Percentiles rank a stretch among this genome's conserved stretches.
Evolutionary conservation across 1,140 invertebrate genomes (phyloP).

Genomic region (Pogonomyrmex barbatus): DNA sequence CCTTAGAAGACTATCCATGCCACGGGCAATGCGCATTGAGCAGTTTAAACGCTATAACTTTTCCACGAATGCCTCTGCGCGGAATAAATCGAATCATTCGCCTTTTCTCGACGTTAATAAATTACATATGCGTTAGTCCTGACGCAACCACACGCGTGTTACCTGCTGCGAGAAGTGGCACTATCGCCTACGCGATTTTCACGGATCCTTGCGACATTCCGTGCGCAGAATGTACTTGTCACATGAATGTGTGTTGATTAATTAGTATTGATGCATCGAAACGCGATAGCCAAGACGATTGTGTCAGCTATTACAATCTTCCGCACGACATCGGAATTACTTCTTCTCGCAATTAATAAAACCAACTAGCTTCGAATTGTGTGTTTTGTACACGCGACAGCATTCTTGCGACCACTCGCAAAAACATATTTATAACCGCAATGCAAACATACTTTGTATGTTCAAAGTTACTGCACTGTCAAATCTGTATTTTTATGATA

Average conservation of each 20-base stretch:
- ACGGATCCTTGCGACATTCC: conserved; percentile 50
- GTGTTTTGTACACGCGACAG: background rate
- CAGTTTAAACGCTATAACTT: conserved; percentile 59
- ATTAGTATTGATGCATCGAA: conserved; percentile 35
- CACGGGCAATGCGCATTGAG: conserved; percentile 42
- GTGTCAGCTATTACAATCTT: conserved; percentile 35
- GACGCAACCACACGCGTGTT: conserved; percentile 41
- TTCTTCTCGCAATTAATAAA: conserved; percentile 45
- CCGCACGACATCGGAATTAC: conserved; percentile 37
- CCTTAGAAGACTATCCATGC: conserved; percentile 49
- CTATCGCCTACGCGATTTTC: conserved; percentile 53
- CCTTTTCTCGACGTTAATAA: conserved; percentile 44
- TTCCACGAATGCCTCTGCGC: conserved; percentile 38
- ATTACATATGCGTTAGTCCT: conserved; percentile 51
- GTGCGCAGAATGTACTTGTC: background rate
- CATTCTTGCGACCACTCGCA: conserved; percentile 24
- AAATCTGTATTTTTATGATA: background rate
- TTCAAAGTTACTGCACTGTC: background rate
- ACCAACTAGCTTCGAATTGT: background rate
- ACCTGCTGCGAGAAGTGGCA: conserved; percentile 5
- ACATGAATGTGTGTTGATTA: conserved; percentile 30
- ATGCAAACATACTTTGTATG: background rate
- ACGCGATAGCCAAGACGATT: background rate
- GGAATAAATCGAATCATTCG: conserved; percentile 57
- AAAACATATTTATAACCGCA: conserved; percentile 10